Conservation (phyloP, 2,888 invertebrate genomes). For the Ectobius pallidus region DNA sequence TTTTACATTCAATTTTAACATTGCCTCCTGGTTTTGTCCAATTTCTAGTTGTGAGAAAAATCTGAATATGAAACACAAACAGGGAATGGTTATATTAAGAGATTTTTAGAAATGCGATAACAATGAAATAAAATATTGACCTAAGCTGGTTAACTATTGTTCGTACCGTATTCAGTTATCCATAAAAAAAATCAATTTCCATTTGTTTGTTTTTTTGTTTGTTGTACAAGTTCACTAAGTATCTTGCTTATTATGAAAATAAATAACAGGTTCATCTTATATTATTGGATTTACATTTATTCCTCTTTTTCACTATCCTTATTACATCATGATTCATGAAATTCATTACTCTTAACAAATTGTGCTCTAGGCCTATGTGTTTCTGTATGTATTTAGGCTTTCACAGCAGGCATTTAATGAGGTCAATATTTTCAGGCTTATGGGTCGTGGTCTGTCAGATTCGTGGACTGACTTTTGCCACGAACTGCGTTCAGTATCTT, state of each 20-base stretch:
- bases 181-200: slow-evolving; percentile 15
- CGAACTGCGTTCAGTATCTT: too few species aligned
- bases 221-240: slow-evolving; percentile 23
- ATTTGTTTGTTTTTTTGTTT: slow-evolving; percentile 17
- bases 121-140: slow-evolving; percentile 8
- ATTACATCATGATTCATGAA: too few species aligned
- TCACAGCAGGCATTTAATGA: too few species aligned
- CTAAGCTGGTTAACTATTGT: slow-evolving; percentile 5
- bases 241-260: slow-evolving; percentile 31
- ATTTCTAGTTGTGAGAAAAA: not conserved
- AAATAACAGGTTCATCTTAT: slow-evolving; percentile 23
- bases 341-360: too few species aligned
- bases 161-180: slow-evolving; percentile 18
- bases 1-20: slow-evolving; percentile 9
- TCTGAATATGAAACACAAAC: not conserved
- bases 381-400: too few species aligned
- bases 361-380: too few species aligned
- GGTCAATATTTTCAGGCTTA: too few species aligned
- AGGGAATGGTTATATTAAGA: slow-evolving; percentile 13
- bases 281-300: too few species aligned
- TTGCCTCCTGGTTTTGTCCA: not conserved
- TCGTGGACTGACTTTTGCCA: too few species aligned
- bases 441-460: too few species aligned
- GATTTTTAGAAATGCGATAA: slow-evolving; percentile 2
- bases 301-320: too few species aligned